Base-by-base conservation (phyloP, 2,113 vertebrate genomes). In the Prunella himalayana region DNA sequence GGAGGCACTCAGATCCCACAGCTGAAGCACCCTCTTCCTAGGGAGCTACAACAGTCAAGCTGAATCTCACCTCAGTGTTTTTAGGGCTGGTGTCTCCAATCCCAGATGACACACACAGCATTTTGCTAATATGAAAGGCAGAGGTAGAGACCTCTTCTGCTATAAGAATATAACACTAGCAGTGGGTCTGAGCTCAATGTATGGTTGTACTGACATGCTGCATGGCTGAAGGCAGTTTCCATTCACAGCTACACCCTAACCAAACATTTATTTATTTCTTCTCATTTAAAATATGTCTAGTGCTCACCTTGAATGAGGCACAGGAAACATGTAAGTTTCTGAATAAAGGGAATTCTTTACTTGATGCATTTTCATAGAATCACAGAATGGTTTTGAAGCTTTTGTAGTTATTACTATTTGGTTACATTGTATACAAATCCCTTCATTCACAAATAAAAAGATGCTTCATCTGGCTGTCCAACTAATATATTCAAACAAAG, bases 131-230 rank as follows among this genome's bases (percentile, higher is more conserved):
- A 50, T 8, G 17, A 53, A 73, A 88, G 47, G 45, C 39, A 54
- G 63, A 79, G n/a, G 57, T 33, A 13, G 6, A 82, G 61, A 80
- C 17, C 23, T 65, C 42, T 61, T 27, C 28, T 56, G 33, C 61
- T 39, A 0, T 18, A 73, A 37, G 31, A 44, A 14, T 35, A 56
- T 33, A 35, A 61, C 16, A 15, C 20, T 28, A 53, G 19, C 42
- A 64, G n/a, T 9, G 69, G 24, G 18, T 68, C 33, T 84, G 10
- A 75, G 66, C 51, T 77, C 35, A n/a, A 1, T 7, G 15, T 37
- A 24, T 3, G 8, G 35, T 41, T 81, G 22, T 14, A 30, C 8
- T 1, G 2, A 42, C 25, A n/a, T 1, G 0, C 9, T 64, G 28
- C 28, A 19, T 1, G 22, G 31, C 37, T 79, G 73, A 50, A 20